Conservation (phyloP, 2,888 invertebrate species). For the Diloba caeruleocephala region DNA sequence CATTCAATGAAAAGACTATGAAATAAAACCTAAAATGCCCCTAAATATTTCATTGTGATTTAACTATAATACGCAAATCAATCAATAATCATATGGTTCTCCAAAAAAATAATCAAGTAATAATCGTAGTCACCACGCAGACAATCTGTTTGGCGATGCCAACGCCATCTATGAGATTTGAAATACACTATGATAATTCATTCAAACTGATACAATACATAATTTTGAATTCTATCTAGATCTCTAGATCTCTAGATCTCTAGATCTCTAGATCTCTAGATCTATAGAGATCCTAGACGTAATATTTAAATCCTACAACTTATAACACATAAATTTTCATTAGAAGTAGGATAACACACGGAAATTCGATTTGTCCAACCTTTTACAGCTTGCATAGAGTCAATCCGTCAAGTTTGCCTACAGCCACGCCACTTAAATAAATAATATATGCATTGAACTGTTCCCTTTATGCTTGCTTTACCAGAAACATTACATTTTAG, state of each 20-base stretch:
- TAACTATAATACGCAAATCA: too few relatives aligned
- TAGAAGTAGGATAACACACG: slow-evolving; percentile 13
- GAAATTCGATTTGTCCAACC: slow-evolving; percentile 23
- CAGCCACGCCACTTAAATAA: slow-evolving; percentile 29
- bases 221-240: too few relatives aligned
- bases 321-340: too few relatives aligned
- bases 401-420: slow-evolving; percentile 35
- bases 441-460: slow-evolving; percentile 32
- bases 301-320: too few relatives aligned
- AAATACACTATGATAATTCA: slow-evolving; percentile 11
- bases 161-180: slow-evolving; percentile 30
- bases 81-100: slow-evolving; percentile 9
- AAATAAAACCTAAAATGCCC: background rate
- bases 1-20: too few relatives aligned
- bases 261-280: too few relatives aligned
- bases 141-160: slow-evolving; percentile 12
- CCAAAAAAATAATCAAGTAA: slow-evolving; percentile 27
- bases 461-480: too few relatives aligned
- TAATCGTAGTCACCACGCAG: slow-evolving; percentile 19
- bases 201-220: background rate
- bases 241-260: too few relatives aligned
- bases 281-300: too few relatives aligned
- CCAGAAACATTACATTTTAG: too few relatives aligned
- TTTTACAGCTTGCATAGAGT: slow-evolving; percentile 25
- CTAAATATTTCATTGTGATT: too few relatives aligned